Conservation (phyloP, 2,888 invertebrate genomes). For the Drosophila villosipedis region DNA sequence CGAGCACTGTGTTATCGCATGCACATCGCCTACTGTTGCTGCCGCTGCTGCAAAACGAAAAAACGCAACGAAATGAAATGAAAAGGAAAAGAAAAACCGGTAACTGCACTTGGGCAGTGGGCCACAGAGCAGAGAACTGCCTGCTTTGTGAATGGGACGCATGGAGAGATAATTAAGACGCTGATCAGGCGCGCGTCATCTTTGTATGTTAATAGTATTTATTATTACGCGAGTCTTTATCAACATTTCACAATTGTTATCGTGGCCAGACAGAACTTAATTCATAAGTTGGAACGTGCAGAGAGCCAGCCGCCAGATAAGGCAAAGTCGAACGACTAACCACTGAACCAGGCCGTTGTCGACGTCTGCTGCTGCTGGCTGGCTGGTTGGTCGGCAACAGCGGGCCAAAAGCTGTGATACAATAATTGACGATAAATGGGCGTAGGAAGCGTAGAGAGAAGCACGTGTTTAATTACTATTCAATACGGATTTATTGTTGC, state of each 20-base stretch:
- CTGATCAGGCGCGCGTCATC: neutral
- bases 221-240: conserved; percentile 5
- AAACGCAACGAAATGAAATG: conserved; percentile 20
- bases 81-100: conserved; percentile 29
- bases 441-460: neutral
- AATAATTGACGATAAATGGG: conserved; percentile 6
- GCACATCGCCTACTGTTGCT: neutral
- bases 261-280: conserved; percentile 36
- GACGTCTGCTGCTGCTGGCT: neutral
- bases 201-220: neutral
- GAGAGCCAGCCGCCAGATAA: conserved; percentile 32
- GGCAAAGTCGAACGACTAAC: conserved; percentile 23
- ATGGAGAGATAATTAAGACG: neutral
- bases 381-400: conserved; percentile 31
- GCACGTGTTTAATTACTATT: conserved; percentile 54
- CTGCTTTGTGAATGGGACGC: neutral
- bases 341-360: neutral
- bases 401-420: neutral
- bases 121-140: conserved; percentile 13
- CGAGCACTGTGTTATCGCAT: neutral
- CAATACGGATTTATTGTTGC: conserved; percentile 52
- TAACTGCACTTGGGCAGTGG: conserved; percentile 44
- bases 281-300: conserved; percentile 29
- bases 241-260: conserved; percentile 33
- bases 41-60: neutral